These are phyloP conservation scores for Crossaster papposus DNA, from an alignment of 53 echinoderm and acorn worm genomes.

Conservation along the genomic window DNA sequence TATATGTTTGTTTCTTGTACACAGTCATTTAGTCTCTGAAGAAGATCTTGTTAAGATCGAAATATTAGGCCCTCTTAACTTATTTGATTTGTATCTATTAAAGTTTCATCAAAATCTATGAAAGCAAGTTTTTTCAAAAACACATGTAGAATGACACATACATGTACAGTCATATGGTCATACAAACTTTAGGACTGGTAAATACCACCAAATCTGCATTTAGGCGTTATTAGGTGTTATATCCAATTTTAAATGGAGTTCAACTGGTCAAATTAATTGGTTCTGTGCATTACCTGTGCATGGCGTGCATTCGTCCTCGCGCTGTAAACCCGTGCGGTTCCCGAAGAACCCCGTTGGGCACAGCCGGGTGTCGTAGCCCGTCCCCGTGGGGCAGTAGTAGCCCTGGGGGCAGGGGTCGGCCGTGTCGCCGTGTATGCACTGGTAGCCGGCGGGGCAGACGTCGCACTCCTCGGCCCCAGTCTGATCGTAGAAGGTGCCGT, in stretches of 20 bases:
- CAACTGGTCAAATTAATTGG: not conserved
- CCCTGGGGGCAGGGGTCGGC: conserved; percentile 97
- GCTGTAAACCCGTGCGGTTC: conserved; percentile 75
- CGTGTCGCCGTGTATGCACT: conserved; percentile 91
- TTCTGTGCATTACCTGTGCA: conserved; percentile 67
- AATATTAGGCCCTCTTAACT: too few species aligned
- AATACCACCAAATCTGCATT: too few species aligned
- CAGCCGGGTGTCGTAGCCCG: conserved; percentile 79
- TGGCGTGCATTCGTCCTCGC: conserved; percentile 79
- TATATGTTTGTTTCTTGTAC: too few species aligned
- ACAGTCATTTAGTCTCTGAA: too few species aligned
- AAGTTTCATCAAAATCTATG: too few species aligned
- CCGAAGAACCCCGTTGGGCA: conserved; percentile 95
- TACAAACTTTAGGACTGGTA: too few species aligned
- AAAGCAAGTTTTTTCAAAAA: too few species aligned
- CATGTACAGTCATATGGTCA: too few species aligned
- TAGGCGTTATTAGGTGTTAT: too few species aligned
- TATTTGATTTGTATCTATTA: too few species aligned
- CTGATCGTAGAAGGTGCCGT: conserved; percentile 91
- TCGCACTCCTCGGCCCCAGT: conserved; percentile 86
- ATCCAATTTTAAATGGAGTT: too few species aligned
- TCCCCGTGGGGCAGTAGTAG: conserved; percentile 97
- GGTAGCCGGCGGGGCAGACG: conserved; percentile 87
- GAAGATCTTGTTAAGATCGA: too few species aligned
- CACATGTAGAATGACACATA: not conserved